These are phyloP conservation scores for Ridgeia piscesae DNA, from an alignment of 1,140 invertebrate genomes.

Conservation along the genomic window DNA sequence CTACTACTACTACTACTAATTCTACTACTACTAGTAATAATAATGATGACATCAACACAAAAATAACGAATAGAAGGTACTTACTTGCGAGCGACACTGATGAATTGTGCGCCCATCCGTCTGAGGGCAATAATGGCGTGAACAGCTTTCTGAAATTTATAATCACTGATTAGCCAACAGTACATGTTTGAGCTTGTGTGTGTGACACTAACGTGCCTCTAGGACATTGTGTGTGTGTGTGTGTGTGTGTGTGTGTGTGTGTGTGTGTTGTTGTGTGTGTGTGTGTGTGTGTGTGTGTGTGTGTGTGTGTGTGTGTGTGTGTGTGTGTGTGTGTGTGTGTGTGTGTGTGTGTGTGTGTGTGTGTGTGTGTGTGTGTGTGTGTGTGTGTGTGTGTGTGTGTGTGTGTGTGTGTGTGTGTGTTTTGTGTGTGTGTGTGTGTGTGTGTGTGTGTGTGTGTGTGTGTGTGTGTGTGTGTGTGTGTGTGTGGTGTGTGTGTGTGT, in stretches of 20 bases:
- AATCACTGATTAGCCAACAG: not conserved
- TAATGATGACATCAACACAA: too few relatives aligned
- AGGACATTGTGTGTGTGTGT: not conserved
- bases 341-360: not conserved
- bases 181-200: not conserved
- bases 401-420: not conserved
- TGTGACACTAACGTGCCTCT: not conserved
- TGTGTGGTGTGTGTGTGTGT: too few relatives aligned
- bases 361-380: not conserved
- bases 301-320: not conserved
- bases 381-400: not conserved
- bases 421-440: not conserved
- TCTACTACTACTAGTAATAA: too few relatives aligned
- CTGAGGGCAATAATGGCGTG: constrained; percentile 76
- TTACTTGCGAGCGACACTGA: not conserved
- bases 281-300: not conserved
- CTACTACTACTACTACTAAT: too few relatives aligned
- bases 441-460: not conserved
- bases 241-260: not conserved
- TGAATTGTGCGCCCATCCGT: constrained; percentile 62
- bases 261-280: not conserved
- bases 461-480: not conserved
- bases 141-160: constrained; percentile 69
- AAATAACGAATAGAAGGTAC: not conserved
- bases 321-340: too few relatives aligned